Evolutionary conservation across 2,113 vertebrate species (phyloP).

Genomic region (Brachyhypopomus occidentalis): DNA sequence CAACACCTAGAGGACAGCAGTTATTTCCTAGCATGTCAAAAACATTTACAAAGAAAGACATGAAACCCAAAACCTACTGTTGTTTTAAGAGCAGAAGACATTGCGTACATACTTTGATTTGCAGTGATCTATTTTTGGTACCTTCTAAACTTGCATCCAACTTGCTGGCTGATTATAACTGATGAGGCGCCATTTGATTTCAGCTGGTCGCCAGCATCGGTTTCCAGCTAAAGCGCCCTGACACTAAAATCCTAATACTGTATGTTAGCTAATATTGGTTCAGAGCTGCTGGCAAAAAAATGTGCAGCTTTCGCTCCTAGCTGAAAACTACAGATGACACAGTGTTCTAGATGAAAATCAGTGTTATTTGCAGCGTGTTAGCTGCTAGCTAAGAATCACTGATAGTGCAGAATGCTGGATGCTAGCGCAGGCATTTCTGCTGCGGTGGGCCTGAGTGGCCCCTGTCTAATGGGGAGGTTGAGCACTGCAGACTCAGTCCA

Average conservation of each 20-base stretch:
- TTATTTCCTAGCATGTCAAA: no score
- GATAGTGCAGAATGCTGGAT: conserved; percentile 53
- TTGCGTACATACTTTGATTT: no score
- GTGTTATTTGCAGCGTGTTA: conserved; percentile 43
- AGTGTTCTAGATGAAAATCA: conserved; percentile 26
- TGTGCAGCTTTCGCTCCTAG: background rate
- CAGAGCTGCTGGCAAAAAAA: background rate
- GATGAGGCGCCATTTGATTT: no score
- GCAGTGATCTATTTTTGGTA: no score
- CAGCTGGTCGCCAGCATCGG: no score
- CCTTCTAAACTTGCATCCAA: no score
- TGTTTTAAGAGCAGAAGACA: background rate
- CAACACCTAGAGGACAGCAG: no score
- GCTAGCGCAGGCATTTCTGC: conserved; percentile 51
- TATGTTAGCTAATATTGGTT: no score
- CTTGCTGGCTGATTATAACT: no score
- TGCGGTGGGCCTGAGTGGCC: conserved; percentile 40
- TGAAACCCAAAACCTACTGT: background rate
- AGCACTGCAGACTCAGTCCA: conserved; percentile 48
- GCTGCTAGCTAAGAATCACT: conserved; percentile 43
- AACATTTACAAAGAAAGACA: no score
- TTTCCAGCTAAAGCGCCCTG: no score
- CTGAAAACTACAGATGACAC: conserved; percentile 22
- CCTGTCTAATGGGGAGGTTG: conserved; percentile 49
- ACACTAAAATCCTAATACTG: no score